phyloP scores from a whole-genome alignment of 2,113 vertebrate genomes.

The Trogon surrucura region DNA sequence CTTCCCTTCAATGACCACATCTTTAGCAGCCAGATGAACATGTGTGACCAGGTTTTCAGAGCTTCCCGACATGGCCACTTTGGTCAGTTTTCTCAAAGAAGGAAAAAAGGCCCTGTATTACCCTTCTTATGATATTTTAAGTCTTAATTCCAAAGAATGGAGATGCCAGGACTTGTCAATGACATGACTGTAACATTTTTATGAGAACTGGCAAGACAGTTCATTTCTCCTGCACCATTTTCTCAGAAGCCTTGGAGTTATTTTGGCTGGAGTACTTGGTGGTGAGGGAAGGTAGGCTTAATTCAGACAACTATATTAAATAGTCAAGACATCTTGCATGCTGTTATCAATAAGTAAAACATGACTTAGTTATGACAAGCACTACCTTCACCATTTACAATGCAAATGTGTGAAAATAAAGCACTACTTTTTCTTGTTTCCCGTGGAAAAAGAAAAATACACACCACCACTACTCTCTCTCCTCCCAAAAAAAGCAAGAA shows the following conservation, averaged over 20 bases:
- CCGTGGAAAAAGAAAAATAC: not conserved
- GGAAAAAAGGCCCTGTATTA: not conserved
- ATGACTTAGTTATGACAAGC: not conserved
- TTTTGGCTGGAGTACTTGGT: not conserved
- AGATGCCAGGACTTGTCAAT: conserved; percentile 10
- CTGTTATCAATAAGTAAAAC: not conserved
- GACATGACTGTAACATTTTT: not conserved
- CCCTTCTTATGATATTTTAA: not conserved
- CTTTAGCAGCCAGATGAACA: not conserved
- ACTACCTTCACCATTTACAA: not conserved
- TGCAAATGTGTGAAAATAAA: not conserved
- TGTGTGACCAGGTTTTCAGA: not conserved
- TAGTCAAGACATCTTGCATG: not conserved
- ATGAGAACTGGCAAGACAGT: not conserved
- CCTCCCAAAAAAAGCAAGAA: not conserved
- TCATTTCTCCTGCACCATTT: not conserved
- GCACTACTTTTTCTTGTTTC: not conserved
- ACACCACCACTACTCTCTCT: too few relatives aligned
- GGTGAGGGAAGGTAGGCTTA: not conserved
- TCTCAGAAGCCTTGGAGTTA: not conserved
- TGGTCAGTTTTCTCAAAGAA: not conserved
- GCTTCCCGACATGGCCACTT: not conserved
- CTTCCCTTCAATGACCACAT: not conserved
- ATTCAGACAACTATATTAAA: not conserved
- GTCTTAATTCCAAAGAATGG: not conserved